Percentiles rank a stretch among this genome's conserved stretches.
Conservation (phyloP, 1,140 invertebrate genomes). For the Heterodera carotae region DNA sequence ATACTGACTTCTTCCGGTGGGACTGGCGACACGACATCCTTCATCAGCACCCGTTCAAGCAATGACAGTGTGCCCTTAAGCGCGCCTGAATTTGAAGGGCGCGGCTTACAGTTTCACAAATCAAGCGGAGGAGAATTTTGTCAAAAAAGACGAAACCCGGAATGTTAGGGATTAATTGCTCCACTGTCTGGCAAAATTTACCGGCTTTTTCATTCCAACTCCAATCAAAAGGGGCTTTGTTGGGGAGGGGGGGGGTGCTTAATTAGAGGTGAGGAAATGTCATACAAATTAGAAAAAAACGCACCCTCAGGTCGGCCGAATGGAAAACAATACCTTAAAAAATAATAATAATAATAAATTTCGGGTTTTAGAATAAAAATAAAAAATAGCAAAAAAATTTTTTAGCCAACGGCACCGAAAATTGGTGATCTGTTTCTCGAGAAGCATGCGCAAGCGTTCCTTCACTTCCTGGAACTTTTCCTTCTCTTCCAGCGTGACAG, state of each 20-base stretch:
- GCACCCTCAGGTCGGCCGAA: constrained; percentile 90
- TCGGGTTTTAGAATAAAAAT: too few species aligned
- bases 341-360: too few species aligned
- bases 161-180: too few species aligned
- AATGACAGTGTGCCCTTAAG: constrained; percentile 93
- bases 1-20: constrained; percentile 79
- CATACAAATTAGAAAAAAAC: background rate
- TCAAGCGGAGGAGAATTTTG: too few species aligned
- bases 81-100: constrained; percentile 70
- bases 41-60: constrained; percentile 95
- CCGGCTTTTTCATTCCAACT: too few species aligned
- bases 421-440: constrained; percentile 98
- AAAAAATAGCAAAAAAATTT: constrained; percentile 17
- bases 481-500: constrained; percentile 94
- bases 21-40: constrained; percentile 95
- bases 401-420: constrained; percentile 80
- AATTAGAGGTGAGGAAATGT: too few species aligned
- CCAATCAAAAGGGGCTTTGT: too few species aligned
- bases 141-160: too few species aligned
- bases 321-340: constrained; percentile 86
- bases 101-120: too few species aligned
- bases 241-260: too few species aligned
- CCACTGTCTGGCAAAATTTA: too few species aligned
- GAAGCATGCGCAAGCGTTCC: constrained; percentile 83
- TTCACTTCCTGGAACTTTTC: constrained; percentile 97